Evolutionary conservation across 2,797 vertebrate species (phyloP), one percentile per base, ranked within the genome.

Genomic region (Emydoidea blandingii): DNA sequence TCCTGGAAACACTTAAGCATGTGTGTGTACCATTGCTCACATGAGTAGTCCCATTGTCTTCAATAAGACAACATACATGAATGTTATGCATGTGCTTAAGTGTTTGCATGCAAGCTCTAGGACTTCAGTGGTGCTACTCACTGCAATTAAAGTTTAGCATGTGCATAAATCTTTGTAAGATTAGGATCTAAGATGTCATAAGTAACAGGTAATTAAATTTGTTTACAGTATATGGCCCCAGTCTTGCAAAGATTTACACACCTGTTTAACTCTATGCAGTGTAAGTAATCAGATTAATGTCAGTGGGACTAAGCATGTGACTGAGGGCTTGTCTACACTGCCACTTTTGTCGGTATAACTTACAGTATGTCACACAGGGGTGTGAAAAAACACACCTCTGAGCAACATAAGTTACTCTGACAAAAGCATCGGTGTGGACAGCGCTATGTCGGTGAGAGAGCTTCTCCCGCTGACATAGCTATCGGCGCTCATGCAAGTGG

Each of bases 111-210:
- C 27, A 11, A 25, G 56, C 56, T 57, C 56, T 47, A 47, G 47
- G 47, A 47, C 25, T 78, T 78, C 44, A 14, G 4, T 29, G 27
- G 44, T 6, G 8, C 27, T 78, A 47, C 27, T 78, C 27, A 78
- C 44, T 29, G 74, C 44, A 31, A 14, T 29, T 78, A 78, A 47
- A 78, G 74, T 62, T 37, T n/a, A 83, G 72, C 25, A 41, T 31
- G 21, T 1, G 0, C 2, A 3, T 53, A 5, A 6, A 87, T 21
- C 27, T 85, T 72, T 59, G 83, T 49, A n/a, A 81, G 54, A 6
- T 25, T 10, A 65, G 34, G 57, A 19, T 6, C 0, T n/a, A 4
- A 0, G 8, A 18, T 9, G 27, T 53, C 79, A 23, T 72, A 72
- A 37, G n/a, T 23, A 23, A 41, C n/a, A 41, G 10, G 1, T 49